Evolutionary conservation across 1,140 invertebrate species (phyloP).

Genomic region (Drosophila watanabei): DNA sequence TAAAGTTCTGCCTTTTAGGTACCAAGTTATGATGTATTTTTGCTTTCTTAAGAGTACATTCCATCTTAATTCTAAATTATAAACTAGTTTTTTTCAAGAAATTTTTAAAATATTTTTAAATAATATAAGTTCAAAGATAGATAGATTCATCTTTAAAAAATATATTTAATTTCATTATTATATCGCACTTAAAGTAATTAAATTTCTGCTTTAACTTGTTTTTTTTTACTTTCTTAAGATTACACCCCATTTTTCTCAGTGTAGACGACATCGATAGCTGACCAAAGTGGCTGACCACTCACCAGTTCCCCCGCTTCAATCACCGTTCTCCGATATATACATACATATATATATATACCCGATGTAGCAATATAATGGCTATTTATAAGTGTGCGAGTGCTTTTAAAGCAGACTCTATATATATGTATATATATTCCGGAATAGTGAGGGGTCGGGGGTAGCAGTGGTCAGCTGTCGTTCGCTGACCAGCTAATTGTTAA

Average conservation of each 20-base stretch:
- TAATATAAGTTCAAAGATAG: too few relatives aligned
- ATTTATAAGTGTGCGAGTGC: slow-evolving; percentile 68
- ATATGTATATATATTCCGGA: background rate
- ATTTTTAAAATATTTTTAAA: too few relatives aligned
- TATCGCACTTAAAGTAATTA: too few relatives aligned
- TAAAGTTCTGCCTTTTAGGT: too few relatives aligned
- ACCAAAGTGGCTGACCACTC: slow-evolving; percentile 72
- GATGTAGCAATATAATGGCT: slow-evolving; percentile 54
- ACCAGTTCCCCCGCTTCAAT: background rate
- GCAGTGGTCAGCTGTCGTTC: slow-evolving; percentile 63
- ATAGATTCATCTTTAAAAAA: too few relatives aligned
- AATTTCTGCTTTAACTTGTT: too few relatives aligned
- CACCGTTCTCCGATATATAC: background rate
- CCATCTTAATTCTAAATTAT: too few relatives aligned
- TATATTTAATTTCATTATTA: too few relatives aligned
- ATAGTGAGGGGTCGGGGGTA: background rate
- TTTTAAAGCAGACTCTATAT: slow-evolving; percentile 24
- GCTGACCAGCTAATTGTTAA: slow-evolving; percentile 74
- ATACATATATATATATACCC: slow-evolving; percentile 6
- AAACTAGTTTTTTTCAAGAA: too few relatives aligned
- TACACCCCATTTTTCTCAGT: background rate
- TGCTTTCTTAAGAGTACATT: too few relatives aligned
- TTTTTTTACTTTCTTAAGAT: background rate
- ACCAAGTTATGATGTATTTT: too few relatives aligned
- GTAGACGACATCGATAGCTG: slow-evolving; percentile 69